A percentile compares a stretch with the other conserved stretches of the same genome.
Conservation (phyloP, 2,113 vertebrate species). For the Scolopax mira region DNA sequence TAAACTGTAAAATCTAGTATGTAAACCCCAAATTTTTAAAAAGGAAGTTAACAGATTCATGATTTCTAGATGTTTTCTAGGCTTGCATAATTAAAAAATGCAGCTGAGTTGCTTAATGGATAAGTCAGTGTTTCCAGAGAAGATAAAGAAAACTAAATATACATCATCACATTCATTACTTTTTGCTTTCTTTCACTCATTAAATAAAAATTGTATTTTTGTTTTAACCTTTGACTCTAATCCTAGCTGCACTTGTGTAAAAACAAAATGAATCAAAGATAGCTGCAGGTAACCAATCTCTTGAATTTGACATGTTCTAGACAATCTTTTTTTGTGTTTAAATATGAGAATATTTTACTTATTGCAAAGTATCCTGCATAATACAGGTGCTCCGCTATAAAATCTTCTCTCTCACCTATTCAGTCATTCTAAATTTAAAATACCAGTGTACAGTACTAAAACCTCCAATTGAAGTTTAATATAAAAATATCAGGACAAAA, state of each 20-base stretch:
- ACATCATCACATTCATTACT: background rate
- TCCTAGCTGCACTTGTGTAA: constrained; percentile 24
- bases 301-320: constrained; percentile 41
- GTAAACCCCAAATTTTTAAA: background rate
- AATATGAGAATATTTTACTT: constrained; percentile 65
- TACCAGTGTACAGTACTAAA: constrained; percentile 73
- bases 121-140: background rate
- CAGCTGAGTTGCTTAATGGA: background rate
- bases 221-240: constrained; percentile 2
- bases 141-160: background rate
- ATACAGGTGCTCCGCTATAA: constrained; percentile 61
- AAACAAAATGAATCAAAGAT: constrained; percentile 27
- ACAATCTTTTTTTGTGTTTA: constrained; percentile 50
- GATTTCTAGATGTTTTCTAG: background rate
- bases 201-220: background rate
- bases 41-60: background rate
- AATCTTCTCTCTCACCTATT: constrained; percentile 55
- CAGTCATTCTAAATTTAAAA: constrained; percentile 65
- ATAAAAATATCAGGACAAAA: constrained; percentile 83
- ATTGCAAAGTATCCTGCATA: constrained; percentile 71
- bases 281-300: constrained; percentile 38
- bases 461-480: constrained; percentile 72
- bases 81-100: constrained; percentile 9
- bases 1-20: constrained; percentile 21
- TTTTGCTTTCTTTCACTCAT: background rate